Percentiles rank a stretch among this genome's conserved stretches.
Evolutionary conservation across 2,113 vertebrate species (phyloP).

Genomic region (Pyrgilauda ruficollis): DNA sequence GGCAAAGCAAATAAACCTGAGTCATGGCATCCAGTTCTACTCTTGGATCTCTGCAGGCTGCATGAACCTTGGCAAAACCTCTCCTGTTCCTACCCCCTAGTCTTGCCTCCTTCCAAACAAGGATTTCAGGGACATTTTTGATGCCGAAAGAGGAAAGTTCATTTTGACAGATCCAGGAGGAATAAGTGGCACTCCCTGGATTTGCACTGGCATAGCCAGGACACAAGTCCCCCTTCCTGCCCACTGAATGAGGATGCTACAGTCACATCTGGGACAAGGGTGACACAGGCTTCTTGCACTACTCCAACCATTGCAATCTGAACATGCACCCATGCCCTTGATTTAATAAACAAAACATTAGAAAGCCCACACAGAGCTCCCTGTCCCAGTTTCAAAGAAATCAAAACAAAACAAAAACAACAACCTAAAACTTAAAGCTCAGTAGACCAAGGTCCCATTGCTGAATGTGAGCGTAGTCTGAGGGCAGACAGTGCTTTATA

Average conservation of each 20-base stretch:
- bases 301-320: neutral
- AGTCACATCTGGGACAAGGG: neutral
- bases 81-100: neutral
- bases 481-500: neutral
- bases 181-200: neutral
- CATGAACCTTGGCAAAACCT: neutral
- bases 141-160: neutral
- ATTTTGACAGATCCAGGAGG: neutral
- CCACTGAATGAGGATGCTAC: accelerated
- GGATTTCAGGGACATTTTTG: neutral
- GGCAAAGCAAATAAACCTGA: neutral
- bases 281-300: neutral
- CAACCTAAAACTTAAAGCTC: neutral
- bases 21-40: neutral
- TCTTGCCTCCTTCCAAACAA: neutral
- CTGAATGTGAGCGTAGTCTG: neutral
- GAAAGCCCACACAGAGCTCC: neutral
- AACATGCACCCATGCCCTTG: neutral
- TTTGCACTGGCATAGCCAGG: neutral
- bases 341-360: neutral
- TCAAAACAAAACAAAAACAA: neutral
- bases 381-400: neutral
- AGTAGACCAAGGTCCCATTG: neutral
- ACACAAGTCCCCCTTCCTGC: neutral
- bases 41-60: neutral